Evolutionary conservation across 2,113 vertebrate species (phyloP).

Genomic region (Tetrax tetrax): DNA sequence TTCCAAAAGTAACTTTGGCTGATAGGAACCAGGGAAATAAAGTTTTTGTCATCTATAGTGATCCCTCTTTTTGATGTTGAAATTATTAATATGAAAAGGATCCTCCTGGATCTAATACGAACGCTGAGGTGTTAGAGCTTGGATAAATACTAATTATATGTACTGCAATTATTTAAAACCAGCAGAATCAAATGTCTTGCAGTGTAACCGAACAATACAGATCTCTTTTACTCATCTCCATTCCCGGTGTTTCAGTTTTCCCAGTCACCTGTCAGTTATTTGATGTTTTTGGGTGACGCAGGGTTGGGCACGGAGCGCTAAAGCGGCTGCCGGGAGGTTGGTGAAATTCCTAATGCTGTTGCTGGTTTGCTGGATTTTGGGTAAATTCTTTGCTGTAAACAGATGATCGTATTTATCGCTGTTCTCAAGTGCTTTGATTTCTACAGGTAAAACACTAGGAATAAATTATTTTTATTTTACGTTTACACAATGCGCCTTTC

Average conservation of each 20-base stretch:
- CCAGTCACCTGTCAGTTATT: neutral
- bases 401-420: neutral
- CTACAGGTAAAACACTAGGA: neutral
- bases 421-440: neutral
- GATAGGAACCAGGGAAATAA: neutral
- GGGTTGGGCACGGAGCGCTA: neutral
- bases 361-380: neutral
- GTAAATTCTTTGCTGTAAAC: neutral
- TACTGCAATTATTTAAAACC: neutral
- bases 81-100: neutral
- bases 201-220: neutral
- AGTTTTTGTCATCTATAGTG: fast-evolving
- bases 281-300: neutral
- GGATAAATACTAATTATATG: neutral
- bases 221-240: neutral
- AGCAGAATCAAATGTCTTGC: neutral
- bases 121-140: neutral
- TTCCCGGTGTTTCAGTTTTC: neutral
- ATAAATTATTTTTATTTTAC: neutral
- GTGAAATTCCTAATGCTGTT: neutral
- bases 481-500: neutral
- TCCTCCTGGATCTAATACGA: neutral
- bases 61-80: neutral
- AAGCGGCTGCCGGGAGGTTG: neutral
- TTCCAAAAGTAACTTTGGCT: neutral